Conservation (phyloP, 2,797 vertebrate species). For the Neosilurus hyrtlii region DNA sequence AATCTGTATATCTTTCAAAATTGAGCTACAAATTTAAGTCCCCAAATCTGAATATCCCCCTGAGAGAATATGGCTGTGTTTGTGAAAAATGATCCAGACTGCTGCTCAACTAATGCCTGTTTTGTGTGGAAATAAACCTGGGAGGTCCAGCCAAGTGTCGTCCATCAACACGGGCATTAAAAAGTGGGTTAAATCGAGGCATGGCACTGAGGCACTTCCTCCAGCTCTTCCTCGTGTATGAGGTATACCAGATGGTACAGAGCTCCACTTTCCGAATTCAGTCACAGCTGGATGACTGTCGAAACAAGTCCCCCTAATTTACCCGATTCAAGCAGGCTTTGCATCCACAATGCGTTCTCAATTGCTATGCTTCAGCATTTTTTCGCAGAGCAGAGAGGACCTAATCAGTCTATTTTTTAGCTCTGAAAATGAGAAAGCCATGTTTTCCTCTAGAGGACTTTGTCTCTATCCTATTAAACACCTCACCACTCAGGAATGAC, state of each 20-base stretch:
- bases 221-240: constrained; percentile 14
- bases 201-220: constrained; percentile 15
- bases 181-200: constrained; percentile 35
- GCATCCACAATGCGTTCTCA: constrained; percentile 60
- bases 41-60: constrained; percentile 2
- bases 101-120: constrained; percentile 33
- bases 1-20: background rate
- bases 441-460: constrained; percentile 52
- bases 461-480: constrained; percentile 67
- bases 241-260: constrained; percentile 53
- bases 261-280: constrained; percentile 56
- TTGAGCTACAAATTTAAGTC: background rate
- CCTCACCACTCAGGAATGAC: constrained; percentile 55
- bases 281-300: constrained; percentile 63
- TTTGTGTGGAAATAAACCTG: constrained; percentile 31
- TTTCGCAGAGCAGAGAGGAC: constrained; percentile 56
- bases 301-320: constrained; percentile 66
- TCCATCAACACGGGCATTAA: constrained; percentile 40
- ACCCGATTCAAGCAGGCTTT: constrained; percentile 51
- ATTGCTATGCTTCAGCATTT: constrained; percentile 59
- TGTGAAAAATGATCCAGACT: constrained; percentile 50
- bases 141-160: constrained; percentile 27
- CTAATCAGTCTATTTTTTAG: constrained; percentile 66
- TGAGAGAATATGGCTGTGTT: constrained; percentile 17
- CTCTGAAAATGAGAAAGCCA: constrained; percentile 54